phyloP scores from a whole-genome alignment of 2,888 invertebrate species.

The Himalopsyche kuldschensis region DNA sequence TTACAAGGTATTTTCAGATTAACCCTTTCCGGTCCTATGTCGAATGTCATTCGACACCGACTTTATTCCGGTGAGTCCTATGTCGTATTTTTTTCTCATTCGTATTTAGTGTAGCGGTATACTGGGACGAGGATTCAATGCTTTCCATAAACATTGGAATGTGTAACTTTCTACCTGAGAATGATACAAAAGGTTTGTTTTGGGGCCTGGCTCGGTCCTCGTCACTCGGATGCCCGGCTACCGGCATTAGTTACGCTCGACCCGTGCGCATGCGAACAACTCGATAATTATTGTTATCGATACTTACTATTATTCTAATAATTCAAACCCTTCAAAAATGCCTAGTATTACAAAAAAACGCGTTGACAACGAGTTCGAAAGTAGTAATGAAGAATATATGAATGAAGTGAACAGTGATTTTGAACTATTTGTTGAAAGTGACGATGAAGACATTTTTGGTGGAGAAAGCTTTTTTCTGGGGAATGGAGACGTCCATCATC shows the following conservation, averaged over 20 bases:
- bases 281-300: background rate
- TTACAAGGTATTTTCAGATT: no score
- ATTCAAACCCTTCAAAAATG: background rate
- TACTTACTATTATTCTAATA: background rate
- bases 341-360: background rate
- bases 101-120: background rate
- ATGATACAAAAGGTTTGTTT: constrained; percentile 38
- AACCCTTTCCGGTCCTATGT: constrained; percentile 24
- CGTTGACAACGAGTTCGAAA: background rate
- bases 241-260: background rate
- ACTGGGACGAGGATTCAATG: constrained; percentile 19
- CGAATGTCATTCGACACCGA: constrained; percentile 14
- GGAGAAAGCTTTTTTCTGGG: background rate
- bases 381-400: background rate
- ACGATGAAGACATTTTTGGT: background rate
- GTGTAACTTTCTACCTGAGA: constrained; percentile 34
- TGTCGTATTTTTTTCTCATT: background rate
- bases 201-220: background rate
- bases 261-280: background rate
- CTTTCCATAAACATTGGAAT: constrained; percentile 36
- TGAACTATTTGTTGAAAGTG: background rate
- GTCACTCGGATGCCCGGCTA: background rate
- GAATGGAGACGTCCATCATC: background rate
- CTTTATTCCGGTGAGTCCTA: background rate
- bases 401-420: background rate